Conservation (phyloP, 2,797 vertebrate species). For the Novumbra hubbsi region DNA sequence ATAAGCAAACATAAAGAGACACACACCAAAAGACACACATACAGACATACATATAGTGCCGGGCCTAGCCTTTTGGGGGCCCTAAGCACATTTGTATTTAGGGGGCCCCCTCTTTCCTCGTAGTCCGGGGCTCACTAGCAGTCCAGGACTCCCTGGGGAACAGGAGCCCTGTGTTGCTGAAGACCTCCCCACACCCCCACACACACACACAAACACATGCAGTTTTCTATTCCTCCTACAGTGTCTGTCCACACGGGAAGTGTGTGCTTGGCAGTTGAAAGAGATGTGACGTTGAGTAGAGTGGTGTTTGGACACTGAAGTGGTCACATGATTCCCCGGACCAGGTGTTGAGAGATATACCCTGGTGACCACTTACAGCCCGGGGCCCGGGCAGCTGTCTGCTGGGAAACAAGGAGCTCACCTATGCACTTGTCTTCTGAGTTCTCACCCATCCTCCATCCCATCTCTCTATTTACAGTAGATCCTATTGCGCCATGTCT, state of each 20-base stretch:
- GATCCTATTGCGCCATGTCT: too few species aligned
- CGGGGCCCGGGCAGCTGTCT: slow-evolving; percentile 22
- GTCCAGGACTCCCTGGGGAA: too few species aligned
- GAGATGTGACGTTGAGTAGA: slow-evolving; percentile 3
- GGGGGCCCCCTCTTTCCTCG: too few species aligned
- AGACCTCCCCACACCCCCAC: slow-evolving; percentile 5
- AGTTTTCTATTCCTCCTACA: not conserved
- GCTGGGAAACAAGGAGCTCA: not conserved
- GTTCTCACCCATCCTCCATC: not conserved
- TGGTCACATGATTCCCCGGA: slow-evolving; percentile 25
- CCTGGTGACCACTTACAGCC: slow-evolving; percentile 31
- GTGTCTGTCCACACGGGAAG: slow-evolving; percentile 4
- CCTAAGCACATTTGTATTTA: too few species aligned
- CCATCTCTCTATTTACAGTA: not conserved
- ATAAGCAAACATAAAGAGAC: slow-evolving; percentile 8
- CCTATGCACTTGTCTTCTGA: not conserved
- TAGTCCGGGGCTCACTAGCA: too few species aligned
- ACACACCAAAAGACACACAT: slow-evolving; percentile 3
- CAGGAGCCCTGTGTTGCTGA: too few species aligned
- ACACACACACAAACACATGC: slow-evolving; percentile 7
- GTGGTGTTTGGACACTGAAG: slow-evolving; percentile 36
- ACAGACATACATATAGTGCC: slow-evolving; percentile 5
- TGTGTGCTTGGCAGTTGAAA: not conserved
- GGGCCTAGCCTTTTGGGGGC: too few species aligned
- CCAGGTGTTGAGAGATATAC: slow-evolving; percentile 30